Conservation (phyloP, 2,888 invertebrate species). For the Eupithecia inturbata region DNA sequence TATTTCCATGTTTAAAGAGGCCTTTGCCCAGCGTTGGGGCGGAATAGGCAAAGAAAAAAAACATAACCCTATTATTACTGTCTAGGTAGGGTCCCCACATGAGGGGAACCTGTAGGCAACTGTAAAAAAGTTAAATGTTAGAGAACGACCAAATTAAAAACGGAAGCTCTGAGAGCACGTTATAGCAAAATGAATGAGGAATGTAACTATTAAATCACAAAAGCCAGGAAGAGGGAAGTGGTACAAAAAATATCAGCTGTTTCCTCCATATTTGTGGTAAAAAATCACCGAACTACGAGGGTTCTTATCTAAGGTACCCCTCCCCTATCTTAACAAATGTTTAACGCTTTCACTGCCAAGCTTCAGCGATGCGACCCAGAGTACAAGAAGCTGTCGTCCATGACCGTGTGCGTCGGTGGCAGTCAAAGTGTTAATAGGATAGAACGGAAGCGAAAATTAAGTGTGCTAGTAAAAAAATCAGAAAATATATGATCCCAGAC, state of each 20-base stretch:
- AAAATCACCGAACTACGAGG: constrained; percentile 20
- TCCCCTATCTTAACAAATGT: constrained; percentile 8
- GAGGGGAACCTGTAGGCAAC: neutral
- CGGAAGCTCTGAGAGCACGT: neutral
- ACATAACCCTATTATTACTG: neutral
- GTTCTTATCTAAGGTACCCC: constrained; percentile 6
- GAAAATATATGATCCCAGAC: neutral
- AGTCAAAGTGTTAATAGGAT: too few species aligned
- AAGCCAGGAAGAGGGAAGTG: constrained; percentile 30
- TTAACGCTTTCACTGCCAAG: too few species aligned
- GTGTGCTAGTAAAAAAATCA: neutral
- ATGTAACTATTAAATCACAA: constrained; percentile 6
- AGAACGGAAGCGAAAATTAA: neutral
- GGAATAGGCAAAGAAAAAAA: neutral
- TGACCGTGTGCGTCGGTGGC: too few species aligned
- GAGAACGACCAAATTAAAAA: neutral
- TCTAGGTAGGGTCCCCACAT: neutral
- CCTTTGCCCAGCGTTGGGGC: too few species aligned
- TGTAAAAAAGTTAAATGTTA: neutral
- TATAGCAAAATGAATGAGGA: constrained; percentile 1
- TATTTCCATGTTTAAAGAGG: neutral
- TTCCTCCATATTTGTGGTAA: constrained; percentile 21
- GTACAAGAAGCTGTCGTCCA: too few species aligned
- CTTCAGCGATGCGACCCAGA: too few species aligned
- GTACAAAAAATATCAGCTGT: constrained; percentile 40